A percentile compares a stretch with the other conserved stretches of the same genome.
Evolutionary conservation across 2,113 vertebrate genomes (phyloP).

Genomic region (Ailurus styani): DNA sequence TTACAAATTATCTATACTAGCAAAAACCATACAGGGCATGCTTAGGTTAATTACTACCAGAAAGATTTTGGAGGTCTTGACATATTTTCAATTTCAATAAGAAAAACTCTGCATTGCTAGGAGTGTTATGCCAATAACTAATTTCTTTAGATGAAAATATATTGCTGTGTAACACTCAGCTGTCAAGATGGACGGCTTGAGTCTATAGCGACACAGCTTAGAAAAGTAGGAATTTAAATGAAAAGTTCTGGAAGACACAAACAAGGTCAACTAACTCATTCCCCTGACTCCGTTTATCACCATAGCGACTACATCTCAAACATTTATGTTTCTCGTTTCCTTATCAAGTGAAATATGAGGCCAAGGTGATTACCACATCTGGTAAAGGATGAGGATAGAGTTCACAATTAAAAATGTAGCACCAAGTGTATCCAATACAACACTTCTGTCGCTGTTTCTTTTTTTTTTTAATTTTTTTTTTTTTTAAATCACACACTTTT

Average conservation of each 20-base stretch:
- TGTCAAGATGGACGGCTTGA: background rate
- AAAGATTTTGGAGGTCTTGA: conserved; percentile 24
- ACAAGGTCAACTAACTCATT: background rate
- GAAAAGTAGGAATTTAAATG: background rate
- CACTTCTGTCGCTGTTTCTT: background rate
- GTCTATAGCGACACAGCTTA: background rate
- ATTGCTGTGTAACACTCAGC: background rate
- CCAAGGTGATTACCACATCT: background rate
- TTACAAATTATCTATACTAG: conserved; percentile 9
- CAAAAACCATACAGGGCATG: background rate
- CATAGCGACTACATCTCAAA: background rate
- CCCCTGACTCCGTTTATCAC: background rate
- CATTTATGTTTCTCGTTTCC: background rate
- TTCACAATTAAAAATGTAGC: background rate
- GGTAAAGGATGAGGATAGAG: background rate
- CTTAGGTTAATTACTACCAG: conserved; percentile 39
- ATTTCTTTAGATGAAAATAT: background rate
- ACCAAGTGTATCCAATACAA: background rate
- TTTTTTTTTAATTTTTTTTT: background rate
- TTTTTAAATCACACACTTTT: background rate
- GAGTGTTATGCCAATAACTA: background rate
- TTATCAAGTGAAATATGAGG: background rate
- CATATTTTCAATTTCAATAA: background rate
- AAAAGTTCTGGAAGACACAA: background rate
- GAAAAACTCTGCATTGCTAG: background rate